Base-by-base conservation (phyloP, 2,888 invertebrate genomes). In the Luperina testacea region DNA sequence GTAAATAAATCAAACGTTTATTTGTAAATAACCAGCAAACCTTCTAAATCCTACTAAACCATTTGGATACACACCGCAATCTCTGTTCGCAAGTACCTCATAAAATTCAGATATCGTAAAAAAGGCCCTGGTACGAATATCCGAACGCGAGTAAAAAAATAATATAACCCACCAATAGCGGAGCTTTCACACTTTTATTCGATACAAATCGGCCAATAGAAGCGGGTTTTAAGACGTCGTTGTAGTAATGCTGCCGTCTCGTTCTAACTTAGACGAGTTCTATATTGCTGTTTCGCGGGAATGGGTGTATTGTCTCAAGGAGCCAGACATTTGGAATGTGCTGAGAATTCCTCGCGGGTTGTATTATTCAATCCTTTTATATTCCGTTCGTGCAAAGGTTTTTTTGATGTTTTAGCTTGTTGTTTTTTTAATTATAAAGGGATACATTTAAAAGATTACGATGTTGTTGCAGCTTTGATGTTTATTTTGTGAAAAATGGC, bases 171-270 rank as follows among this genome's bases (percentile, higher is more conserved):
- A 79, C 92, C 92, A 93, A 93, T 93, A 85, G 90, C 77, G 81
- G 80, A 75, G 82, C 83, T 82, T 88, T 84, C 84, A 85, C 88
- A 90, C 85, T 90, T 91, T 90, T 91, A 92, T 90, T 90, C 92
- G 92, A 93, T 91, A 92, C 92, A 93, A 90, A 92, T 91, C 91
- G 89, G 75, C 92, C 92, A 93, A 93, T 92, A 90, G 92, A 91
- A 90, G 81, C 85, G 74, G 82, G 86, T 86, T 91, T 90, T 89
- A 92, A 95, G 95, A 94, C 92, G 94, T 87, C 91, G 90, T 90
- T 89, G 87, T 85, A 89, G 80, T 85, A 79, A 81, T 92, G 90
- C 88, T 80, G 86, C 89, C 88, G 87, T 94, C 95, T 91, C 94
- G 90, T 89, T 95, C 94, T 90, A 86, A 85, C 94, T 82, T 81